Percentiles rank a stretch among this genome's conserved stretches.
These are phyloP conservation scores for Cyrtorhinus lividipennis DNA, from an alignment of 1,140 invertebrate species.

Conservation along the genomic window DNA sequence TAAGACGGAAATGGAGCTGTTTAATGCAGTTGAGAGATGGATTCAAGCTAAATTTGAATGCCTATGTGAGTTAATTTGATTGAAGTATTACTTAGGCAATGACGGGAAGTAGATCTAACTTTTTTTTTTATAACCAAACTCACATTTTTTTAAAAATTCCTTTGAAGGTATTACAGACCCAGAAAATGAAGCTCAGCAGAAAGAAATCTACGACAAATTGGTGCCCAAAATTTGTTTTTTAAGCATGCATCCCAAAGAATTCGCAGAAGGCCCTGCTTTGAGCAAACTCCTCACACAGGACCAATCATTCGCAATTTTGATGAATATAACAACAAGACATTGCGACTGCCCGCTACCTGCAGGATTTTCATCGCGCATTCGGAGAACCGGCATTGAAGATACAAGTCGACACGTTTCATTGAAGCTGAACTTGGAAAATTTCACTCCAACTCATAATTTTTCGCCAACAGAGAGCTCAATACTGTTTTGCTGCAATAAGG, in stretches of 20 bases:
- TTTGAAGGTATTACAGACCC: not conserved
- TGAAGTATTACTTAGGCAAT: not conserved
- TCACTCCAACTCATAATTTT: conserved; percentile 4
- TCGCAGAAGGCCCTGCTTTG: conserved; percentile 61
- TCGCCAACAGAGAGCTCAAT: not conserved
- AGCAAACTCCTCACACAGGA: conserved; percentile 35
- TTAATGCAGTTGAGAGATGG: conserved; percentile 53
- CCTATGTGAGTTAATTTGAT: conserved; percentile 19
- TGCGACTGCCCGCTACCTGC: conserved; percentile 43
- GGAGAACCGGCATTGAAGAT: not conserved
- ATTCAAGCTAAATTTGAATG: conserved; percentile 32
- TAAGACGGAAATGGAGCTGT: conserved; percentile 56
- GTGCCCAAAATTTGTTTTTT: not conserved
- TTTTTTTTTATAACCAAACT: too few species aligned
- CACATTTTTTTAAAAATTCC: not conserved
- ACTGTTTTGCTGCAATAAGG: conserved; percentile 4
- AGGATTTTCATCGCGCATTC: conserved; percentile 41
- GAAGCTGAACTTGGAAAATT: not conserved
- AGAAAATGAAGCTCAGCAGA: not conserved
- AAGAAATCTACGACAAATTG: not conserved
- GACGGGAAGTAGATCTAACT: too few species aligned
- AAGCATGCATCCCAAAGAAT: conserved; percentile 37
- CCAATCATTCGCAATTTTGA: conserved; percentile 60
- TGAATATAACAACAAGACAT: conserved; percentile 54
- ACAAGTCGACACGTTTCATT: not conserved